Evolutionary conservation across 2,888 invertebrate species (phyloP).

Genomic region (Thereva nobilitata): DNA sequence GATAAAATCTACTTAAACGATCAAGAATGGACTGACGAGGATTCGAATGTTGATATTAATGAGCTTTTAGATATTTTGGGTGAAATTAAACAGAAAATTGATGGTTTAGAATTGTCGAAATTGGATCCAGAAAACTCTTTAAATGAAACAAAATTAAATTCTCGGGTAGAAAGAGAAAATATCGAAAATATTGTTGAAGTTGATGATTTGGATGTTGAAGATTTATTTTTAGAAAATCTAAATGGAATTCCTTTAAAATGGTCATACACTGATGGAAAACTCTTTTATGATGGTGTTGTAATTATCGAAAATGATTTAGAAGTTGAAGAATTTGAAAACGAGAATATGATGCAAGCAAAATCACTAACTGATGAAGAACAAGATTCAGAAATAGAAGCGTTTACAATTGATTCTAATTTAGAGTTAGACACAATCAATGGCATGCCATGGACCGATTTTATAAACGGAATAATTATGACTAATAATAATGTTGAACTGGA

Average conservation of each 20-base stretch:
- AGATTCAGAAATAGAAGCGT: not conserved
- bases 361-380: conserved; percentile 33
- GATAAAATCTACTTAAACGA: conserved; percentile 49
- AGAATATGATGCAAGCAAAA: not conserved
- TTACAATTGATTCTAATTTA: conserved; percentile 47
- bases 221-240: conserved; percentile 50
- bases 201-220: conserved; percentile 48
- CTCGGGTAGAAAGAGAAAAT: conserved; percentile 42
- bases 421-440: conserved; percentile 58
- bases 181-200: conserved; percentile 46
- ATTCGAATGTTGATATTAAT: conserved; percentile 47
- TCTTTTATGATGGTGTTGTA: conserved; percentile 49
- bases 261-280: conserved; percentile 47
- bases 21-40: conserved; percentile 48
- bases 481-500: conserved; percentile 55
- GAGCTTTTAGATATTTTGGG: conserved; percentile 30
- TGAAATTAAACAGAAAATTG: conserved; percentile 10
- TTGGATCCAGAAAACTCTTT: not conserved
- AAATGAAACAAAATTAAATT: conserved; percentile 40
- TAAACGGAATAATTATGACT: conserved; percentile 58
- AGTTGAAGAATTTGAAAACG: conserved; percentile 15
- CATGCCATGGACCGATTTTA: conserved; percentile 57
- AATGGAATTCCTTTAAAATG: conserved; percentile 48
- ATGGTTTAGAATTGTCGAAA: not conserved
- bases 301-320: conserved; percentile 40